These are phyloP conservation scores for Ceraclea dissimilis DNA, from an alignment of 2,888 invertebrate genomes.

Conservation along the genomic window DNA sequence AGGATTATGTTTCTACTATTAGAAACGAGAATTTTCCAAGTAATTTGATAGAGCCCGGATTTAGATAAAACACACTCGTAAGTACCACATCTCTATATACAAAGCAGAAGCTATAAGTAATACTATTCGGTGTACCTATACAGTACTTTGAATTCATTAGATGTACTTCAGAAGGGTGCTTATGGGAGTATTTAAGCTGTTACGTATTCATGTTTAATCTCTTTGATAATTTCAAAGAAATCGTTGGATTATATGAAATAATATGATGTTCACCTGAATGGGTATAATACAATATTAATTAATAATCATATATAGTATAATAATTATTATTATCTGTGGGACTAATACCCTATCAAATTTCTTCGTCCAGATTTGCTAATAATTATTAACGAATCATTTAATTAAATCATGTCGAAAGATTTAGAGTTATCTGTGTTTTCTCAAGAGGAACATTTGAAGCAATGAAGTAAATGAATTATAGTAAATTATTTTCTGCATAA, in stretches of 20 bases:
- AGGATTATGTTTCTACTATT: conserved; percentile 3
- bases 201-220: not conserved
- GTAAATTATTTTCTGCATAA: too few relatives aligned
- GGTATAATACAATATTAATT: too few relatives aligned
- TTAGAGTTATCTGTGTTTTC: too few relatives aligned
- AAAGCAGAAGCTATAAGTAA: not conserved
- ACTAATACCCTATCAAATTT: too few relatives aligned
- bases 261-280: too few relatives aligned
- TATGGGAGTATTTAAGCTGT: not conserved
- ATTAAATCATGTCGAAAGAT: too few relatives aligned
- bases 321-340: too few relatives aligned
- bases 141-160: not conserved
- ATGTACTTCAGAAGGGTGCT: not conserved
- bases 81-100: not conserved
- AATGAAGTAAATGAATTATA: too few relatives aligned
- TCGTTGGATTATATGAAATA: not conserved
- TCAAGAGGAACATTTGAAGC: too few relatives aligned
- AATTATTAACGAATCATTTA: too few relatives aligned
- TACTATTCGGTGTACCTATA: not conserved
- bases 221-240: not conserved
- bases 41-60: conserved; percentile 6
- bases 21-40: conserved; percentile 3
- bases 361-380: too few relatives aligned
- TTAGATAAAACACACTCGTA: not conserved
- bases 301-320: too few relatives aligned